Percentiles rank a stretch among this genome's conserved stretches.
Conservation (phyloP, 2,113 vertebrate genomes). For the Triplophysa rosa region DNA sequence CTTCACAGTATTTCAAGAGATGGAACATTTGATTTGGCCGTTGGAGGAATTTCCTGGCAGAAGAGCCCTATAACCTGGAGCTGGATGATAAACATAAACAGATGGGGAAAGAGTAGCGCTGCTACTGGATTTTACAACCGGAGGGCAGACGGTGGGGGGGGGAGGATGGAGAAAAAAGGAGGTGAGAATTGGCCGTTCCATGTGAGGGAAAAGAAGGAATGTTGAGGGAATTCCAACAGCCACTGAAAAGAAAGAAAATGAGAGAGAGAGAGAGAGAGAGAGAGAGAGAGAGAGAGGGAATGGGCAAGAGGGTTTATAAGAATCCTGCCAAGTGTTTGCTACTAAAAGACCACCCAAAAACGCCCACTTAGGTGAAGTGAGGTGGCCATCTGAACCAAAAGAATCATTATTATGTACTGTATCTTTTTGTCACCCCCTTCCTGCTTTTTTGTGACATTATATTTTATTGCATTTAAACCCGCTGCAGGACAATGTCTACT, state of each 20-base stretch:
- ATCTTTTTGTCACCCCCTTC: constrained; percentile 14
- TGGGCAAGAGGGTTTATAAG: background rate
- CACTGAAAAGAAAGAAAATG: constrained; percentile 8
- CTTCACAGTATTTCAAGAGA: constrained; percentile 33
- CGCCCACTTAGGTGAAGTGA: background rate
- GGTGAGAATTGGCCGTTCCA: constrained; percentile 62
- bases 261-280: constrained; percentile 8
- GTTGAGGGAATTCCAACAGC: constrained; percentile 46
- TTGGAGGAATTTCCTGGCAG: constrained; percentile 55
- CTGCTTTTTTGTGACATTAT: constrained; percentile 34
- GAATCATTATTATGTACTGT: background rate
- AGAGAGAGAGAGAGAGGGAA: background rate
- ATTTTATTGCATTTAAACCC: background rate
- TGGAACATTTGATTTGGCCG: constrained; percentile 10
- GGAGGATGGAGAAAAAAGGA: constrained; percentile 44
- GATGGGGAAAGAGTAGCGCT: constrained; percentile 53
- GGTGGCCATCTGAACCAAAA: background rate
- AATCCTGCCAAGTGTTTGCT: background rate
- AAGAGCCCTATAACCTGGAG: constrained; percentile 42
- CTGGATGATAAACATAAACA: constrained; percentile 50
- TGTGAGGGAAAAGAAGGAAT: constrained; percentile 68
- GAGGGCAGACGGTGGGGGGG: constrained; percentile 53
- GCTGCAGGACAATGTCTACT: background rate
- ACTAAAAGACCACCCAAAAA: background rate
- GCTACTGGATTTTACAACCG: constrained; percentile 55